Percentiles rank a stretch among this genome's conserved stretches.
phyloP scores from a whole-genome alignment of 2,113 vertebrate species.

The Antigone vipio region DNA sequence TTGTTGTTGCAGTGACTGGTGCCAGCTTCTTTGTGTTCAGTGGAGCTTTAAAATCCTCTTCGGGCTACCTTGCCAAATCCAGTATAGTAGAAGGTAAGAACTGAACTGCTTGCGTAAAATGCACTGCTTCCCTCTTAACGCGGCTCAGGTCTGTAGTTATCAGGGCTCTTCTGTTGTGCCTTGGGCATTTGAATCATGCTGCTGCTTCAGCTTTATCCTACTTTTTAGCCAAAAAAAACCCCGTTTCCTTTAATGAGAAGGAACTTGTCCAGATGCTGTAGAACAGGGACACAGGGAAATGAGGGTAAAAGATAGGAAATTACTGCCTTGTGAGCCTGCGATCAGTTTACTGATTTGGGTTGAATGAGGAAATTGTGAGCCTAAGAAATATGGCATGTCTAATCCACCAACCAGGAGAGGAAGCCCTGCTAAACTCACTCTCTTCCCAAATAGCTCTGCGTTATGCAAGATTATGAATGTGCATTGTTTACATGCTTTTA shows the following conservation, averaged over 20 bases:
- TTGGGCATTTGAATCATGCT: neutral
- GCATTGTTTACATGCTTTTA: neutral
- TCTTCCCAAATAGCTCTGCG: neutral
- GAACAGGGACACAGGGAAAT: neutral
- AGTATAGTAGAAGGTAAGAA: slow-evolving; percentile 98
- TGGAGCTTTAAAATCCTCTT: slow-evolving; percentile 94
- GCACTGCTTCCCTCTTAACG: neutral
- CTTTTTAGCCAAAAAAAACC: neutral
- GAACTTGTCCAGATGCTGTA: neutral
- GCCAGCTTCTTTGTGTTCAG: slow-evolving; percentile 99
- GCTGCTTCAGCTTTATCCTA: neutral
- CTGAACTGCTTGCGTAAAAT: neutral
- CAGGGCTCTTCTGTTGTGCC: neutral
- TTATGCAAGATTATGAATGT: neutral
- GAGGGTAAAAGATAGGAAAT: neutral
- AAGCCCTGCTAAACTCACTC: neutral
- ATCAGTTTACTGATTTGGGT: neutral
- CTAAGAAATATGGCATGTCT: neutral
- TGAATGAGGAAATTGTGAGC: neutral
- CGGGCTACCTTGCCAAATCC: slow-evolving; percentile 95
- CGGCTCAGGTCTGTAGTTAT: neutral
- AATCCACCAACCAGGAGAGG: neutral
- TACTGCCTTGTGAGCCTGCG: neutral
- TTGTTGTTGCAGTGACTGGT: slow-evolving; percentile 87
- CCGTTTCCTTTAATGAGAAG: neutral